Base-by-base conservation (phyloP, 2,113 vertebrate species). In the Grammomys surdaster region DNA sequence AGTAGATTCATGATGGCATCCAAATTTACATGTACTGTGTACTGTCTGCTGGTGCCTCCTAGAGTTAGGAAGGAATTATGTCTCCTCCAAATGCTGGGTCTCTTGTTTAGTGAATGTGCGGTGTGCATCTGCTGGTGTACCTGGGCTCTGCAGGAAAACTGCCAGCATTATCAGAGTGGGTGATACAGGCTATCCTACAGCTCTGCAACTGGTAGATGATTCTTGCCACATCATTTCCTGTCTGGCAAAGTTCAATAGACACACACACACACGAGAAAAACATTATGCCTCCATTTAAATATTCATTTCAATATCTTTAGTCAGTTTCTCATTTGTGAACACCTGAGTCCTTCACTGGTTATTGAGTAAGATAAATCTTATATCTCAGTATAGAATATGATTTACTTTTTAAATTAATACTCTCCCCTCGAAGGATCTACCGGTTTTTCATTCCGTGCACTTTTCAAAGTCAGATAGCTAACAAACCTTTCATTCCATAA, bases 401-500 rank as follows among this genome's bases (percentile, higher is more conserved):
- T 84, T 65, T 85, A 31, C 24, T 65, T 65, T 85, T 65, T 63
- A 46, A 65, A 63, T 46, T 63, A 63, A 46, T 31, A 58, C 33
- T 65, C 63, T 43, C 58, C 58, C 58, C 58, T 65, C 46, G n/a
- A 65, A 9, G 40, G 81, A 31, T 65, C 80, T 82, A 24, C 36
- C 78, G 3, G 12, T 58, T 58, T 22, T 31, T 24, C 54, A 26
- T 82, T 58, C 58, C 4, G 9, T 31, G 13, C 40, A 14, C 81
- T 63, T 60, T 63, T 43, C 22, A 63, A 63, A 9, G 17, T 40
- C 51, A 51, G 26, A 43, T 19, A 33, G 5, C 43, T 63, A 89
- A 82, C 46, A 93, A 94, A 91, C 65, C 60, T 75, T 93, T 70
- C 81, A 91, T 31, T 84, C 46, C 87, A 56, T 20, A 73, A 51